Percentiles rank a stretch among this genome's conserved stretches.
Evolutionary conservation across 2,888 invertebrate genomes (phyloP).

Genomic region (Oscheius sp.): DNA sequence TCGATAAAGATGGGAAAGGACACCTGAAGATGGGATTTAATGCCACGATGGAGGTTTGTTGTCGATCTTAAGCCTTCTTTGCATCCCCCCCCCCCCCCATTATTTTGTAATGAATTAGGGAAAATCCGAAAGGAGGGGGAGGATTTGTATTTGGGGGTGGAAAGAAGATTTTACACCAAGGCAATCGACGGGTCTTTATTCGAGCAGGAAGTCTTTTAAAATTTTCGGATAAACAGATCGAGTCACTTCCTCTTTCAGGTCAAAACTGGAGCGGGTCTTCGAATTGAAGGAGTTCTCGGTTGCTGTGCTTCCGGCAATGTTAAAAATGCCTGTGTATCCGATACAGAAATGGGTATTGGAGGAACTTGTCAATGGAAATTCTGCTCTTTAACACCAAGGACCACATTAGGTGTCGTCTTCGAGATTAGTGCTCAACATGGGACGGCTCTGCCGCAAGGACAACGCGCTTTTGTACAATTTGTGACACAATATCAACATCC

Average conservation of each 20-base stretch:
- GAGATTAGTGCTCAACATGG: constrained; percentile 94
- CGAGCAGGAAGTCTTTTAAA: not conserved
- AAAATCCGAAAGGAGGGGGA: too few species aligned
- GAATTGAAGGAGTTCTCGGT: constrained; percentile 81
- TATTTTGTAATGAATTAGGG: too few species aligned
- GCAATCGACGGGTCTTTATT: constrained; percentile 18
- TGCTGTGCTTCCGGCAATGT: constrained; percentile 88
- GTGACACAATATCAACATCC: constrained; percentile 98
- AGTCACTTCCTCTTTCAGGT: constrained; percentile 40
- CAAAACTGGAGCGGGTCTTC: constrained; percentile 62
- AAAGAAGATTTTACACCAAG: not conserved
- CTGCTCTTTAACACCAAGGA: constrained; percentile 87
- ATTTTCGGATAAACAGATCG: not conserved
- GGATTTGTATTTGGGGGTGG: not conserved
- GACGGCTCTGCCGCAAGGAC: constrained; percentile 81
- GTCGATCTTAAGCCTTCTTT: not conserved
- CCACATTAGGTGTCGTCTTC: constrained; percentile 92
- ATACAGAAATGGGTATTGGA: constrained; percentile 96
- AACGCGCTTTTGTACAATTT: constrained; percentile 94
- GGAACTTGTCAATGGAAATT: constrained; percentile 98
- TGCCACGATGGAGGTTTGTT: constrained; percentile 87
- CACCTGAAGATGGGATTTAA: constrained; percentile 98
- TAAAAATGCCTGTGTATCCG: constrained; percentile 90
- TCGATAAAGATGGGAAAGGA: constrained; percentile 86
- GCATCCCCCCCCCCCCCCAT: too few species aligned